Base-by-base conservation (phyloP, 1,140 invertebrate genomes). In the Drosophila lacertosa region DNA sequence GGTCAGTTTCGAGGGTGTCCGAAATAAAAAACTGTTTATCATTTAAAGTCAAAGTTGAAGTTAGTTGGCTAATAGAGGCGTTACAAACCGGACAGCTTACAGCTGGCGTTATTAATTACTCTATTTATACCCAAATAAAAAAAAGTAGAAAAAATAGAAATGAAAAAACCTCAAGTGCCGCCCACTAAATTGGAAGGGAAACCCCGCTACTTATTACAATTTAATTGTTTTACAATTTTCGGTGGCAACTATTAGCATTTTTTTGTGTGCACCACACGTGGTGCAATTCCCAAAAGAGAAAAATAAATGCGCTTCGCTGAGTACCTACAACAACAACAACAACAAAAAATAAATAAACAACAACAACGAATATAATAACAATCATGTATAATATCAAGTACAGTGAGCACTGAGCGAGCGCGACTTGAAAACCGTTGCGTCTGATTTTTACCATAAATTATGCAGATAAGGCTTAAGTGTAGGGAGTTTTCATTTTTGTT, bases 201-300 rank as follows among this genome's bases (percentile, higher is more conserved):
- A 40, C 3, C 54, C 54, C 70, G 48, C 45, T 37, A 53, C 58
- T 88, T 88, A 88, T 88, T 88, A 88, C 82, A 88, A 82, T 88
- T 88, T 88, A 88, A 88, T 88, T 88, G 82, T 88, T 88, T 88
- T 88, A 88, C 82, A 88, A 88, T 88, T 84, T 72, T 64, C 40
- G 77, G 70, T 86, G 81, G 81, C 81, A 74, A 63, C 62, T 81
- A 86, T 86, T 86, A 86, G 58, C 81, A 84, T 84, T 81, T 83
- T 40, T 50, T 18, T 37, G n/a, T 15, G 20, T 29, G 22, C 57
- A 72, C 82, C 82, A 88, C 82, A 88, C 83, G 78, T 82, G 83
- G 74, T 88, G 82, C 74, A 86, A 81, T 86, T 88, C 82, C 82
- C 76, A 84, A 76, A 67, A 58, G 45, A 42, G 10, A 59, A 9